phyloP scores from a whole-genome alignment of 2,888 invertebrate genomes.

The Lathronympha strigana region DNA sequence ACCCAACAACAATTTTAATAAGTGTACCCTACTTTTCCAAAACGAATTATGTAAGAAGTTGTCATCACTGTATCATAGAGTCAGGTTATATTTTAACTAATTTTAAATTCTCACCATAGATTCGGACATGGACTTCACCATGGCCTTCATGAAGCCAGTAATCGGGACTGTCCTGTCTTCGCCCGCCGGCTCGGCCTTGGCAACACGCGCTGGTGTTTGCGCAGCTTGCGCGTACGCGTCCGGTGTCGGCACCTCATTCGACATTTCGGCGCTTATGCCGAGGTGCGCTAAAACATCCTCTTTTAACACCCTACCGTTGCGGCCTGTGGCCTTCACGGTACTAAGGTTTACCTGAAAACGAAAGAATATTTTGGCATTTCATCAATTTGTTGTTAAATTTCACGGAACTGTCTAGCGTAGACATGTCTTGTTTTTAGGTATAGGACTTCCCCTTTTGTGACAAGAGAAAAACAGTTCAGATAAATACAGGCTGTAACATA shows the following conservation, averaged over 20 bases:
- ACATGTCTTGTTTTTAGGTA: too few relatives aligned
- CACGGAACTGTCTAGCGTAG: too few relatives aligned
- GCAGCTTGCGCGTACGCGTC: slow-evolving; percentile 56
- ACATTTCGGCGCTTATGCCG: slow-evolving; percentile 80
- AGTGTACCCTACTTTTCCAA: too few relatives aligned
- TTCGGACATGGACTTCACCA: slow-evolving; percentile 98
- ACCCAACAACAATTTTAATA: too few relatives aligned
- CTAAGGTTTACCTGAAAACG: slow-evolving; percentile 86
- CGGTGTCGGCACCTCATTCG: slow-evolving; percentile 69
- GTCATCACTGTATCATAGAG: too few relatives aligned
- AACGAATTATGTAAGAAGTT: too few relatives aligned
- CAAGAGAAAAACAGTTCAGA: too few relatives aligned
- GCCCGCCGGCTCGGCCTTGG: slow-evolving; percentile 57
- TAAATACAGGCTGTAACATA: too few relatives aligned
- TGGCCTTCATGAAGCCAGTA: slow-evolving; percentile 93
- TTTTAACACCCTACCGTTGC: slow-evolving; percentile 95
- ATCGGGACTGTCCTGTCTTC: slow-evolving; percentile 86
- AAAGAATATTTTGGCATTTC: neutral
- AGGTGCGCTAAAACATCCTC: slow-evolving; percentile 94
- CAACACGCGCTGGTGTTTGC: slow-evolving; percentile 57
- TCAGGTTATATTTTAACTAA: neutral
- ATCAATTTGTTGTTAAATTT: too few relatives aligned
- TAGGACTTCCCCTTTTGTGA: too few relatives aligned
- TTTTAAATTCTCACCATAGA: slow-evolving; percentile 85
- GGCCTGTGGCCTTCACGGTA: slow-evolving; percentile 91